Conservation (phyloP, 2,888 invertebrate genomes). For the Liodrosophila aerea region DNA sequence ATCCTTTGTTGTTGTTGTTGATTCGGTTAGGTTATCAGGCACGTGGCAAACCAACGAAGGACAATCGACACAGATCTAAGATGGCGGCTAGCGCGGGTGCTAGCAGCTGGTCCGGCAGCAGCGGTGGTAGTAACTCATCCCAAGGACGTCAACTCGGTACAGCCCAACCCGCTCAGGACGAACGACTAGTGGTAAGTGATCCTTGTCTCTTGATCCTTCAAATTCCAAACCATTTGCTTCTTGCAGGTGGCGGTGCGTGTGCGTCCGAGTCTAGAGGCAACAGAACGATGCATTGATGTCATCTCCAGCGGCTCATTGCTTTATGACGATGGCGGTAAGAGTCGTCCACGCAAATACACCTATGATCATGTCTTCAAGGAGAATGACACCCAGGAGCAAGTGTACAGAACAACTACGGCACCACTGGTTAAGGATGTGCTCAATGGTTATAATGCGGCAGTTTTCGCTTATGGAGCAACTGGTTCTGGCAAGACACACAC, state of each 20-base stretch:
- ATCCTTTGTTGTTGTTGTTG: constrained; percentile 42
- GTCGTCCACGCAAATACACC: constrained; percentile 91
- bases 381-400: constrained; percentile 90
- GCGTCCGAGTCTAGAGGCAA: constrained; percentile 91
- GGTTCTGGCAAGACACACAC: constrained; percentile 83
- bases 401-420: constrained; percentile 93
- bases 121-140: constrained; percentile 76
- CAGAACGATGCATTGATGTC: constrained; percentile 82
- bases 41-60: constrained; percentile 50
- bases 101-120: constrained; percentile 81
- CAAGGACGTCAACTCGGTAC: constrained; percentile 72
- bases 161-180: constrained; percentile 76
- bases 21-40: constrained; percentile 51
- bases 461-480: constrained; percentile 90
- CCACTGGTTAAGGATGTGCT: constrained; percentile 93
- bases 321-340: constrained; percentile 84
- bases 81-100: constrained; percentile 69
- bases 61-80: constrained; percentile 20
- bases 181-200: constrained; percentile 80
- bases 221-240: background rate
- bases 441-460: constrained; percentile 95
- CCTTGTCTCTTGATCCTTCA: no score
- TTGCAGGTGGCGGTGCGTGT: constrained; percentile 93
- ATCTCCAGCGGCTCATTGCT: constrained; percentile 81
- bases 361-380: constrained; percentile 96